These are phyloP conservation scores for Coenonympha arcania DNA, from an alignment of 2,888 invertebrate species.

Conservation along the genomic window DNA sequence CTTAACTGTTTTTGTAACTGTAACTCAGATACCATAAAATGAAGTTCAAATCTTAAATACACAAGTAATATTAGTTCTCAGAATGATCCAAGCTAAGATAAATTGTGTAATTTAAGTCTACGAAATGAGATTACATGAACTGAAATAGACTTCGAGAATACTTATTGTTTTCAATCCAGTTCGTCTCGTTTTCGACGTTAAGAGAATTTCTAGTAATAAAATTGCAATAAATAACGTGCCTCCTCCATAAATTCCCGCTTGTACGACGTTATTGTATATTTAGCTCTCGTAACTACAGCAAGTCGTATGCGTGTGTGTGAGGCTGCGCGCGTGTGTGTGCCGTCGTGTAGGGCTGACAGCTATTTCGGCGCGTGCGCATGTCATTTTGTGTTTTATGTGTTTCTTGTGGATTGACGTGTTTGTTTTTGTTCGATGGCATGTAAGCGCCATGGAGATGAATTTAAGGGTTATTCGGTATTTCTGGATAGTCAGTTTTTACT, in stretches of 20 bases:
- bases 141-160: not conserved
- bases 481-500: no score
- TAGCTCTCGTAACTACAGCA: conserved; percentile 30
- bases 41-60: not conserved
- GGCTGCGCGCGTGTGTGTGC: conserved; percentile 12
- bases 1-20: no score
- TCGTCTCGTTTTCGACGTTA: conserved; percentile 6
- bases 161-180: conserved; percentile 1
- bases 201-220: conserved; percentile 16
- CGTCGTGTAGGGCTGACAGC: conserved; percentile 46
- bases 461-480: no score
- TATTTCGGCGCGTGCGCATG: conserved; percentile 42
- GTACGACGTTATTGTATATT: conserved; percentile 37
- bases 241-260: conserved; percentile 35
- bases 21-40: not conserved
- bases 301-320: conserved; percentile 5
- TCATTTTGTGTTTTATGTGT: conserved; percentile 45
- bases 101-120: no score
- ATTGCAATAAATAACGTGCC: conserved; percentile 28
- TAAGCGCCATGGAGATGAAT: not conserved
- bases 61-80: no score
- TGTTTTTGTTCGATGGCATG: not conserved
- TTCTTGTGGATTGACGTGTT: conserved; percentile 6
- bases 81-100: no score
- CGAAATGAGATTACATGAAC: not conserved